These are phyloP conservation scores for Oconnorella tubifera DNA, from an alignment of 2,888 invertebrate species.

Conservation along the genomic window DNA sequence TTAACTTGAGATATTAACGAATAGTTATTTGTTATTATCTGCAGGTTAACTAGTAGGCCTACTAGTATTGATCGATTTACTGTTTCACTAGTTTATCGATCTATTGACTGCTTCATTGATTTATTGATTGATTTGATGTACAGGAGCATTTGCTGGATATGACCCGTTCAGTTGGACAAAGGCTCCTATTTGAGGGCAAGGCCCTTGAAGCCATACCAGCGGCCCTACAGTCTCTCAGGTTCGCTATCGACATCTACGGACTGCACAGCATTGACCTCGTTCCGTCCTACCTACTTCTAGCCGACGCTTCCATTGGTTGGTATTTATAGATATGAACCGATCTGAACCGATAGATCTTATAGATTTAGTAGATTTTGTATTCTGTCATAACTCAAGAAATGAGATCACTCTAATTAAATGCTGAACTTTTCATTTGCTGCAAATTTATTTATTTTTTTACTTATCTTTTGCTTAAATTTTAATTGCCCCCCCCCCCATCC, in stretches of 20 bases:
- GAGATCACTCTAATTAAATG: too few relatives aligned
- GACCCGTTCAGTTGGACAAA: slow-evolving; percentile 53
- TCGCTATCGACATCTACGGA: slow-evolving; percentile 55
- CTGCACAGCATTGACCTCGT: slow-evolving; percentile 55
- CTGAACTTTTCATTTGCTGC: too few relatives aligned
- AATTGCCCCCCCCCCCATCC: too few relatives aligned
- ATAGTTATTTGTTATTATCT: too few relatives aligned
- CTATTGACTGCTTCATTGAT: background rate
- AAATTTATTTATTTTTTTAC: too few relatives aligned
- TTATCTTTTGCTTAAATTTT: too few relatives aligned
- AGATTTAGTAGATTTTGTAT: too few relatives aligned
- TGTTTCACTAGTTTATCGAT: background rate
- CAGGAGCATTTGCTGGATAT: slow-evolving; percentile 53
- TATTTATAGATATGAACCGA: too few relatives aligned
- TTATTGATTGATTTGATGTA: background rate
- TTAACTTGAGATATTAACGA: too few relatives aligned
- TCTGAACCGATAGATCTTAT: too few relatives aligned
- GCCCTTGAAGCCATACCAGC: slow-evolving; percentile 56
- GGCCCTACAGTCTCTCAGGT: slow-evolving; percentile 54
- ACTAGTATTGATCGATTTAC: background rate
- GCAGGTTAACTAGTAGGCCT: too few relatives aligned
- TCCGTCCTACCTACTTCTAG: slow-evolving; percentile 55
- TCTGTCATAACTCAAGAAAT: too few relatives aligned
- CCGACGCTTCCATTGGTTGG: slow-evolving; percentile 56
- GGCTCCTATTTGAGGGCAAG: slow-evolving; percentile 53